Conservation (phyloP, 2,888 invertebrate genomes). For the Macropis europaea region DNA sequence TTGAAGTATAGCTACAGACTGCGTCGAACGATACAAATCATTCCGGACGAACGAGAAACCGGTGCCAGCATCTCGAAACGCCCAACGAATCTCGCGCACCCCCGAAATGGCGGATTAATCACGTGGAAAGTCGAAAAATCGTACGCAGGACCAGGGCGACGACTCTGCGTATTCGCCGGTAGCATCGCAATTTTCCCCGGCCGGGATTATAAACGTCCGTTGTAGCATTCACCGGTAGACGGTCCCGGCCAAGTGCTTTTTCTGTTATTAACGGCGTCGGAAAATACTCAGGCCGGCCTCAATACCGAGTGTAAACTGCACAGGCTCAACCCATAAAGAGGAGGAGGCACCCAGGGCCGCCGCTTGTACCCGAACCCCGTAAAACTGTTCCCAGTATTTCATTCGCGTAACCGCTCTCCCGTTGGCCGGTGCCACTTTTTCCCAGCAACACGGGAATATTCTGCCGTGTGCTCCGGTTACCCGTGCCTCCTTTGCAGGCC, state of each 20-base stretch:
- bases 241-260: constrained; percentile 40
- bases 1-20: too few relatives aligned
- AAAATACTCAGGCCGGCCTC: constrained; percentile 40
- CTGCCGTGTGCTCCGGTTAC: constrained; percentile 25
- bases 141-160: too few relatives aligned
- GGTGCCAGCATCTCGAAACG: too few relatives aligned
- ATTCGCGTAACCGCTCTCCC: constrained; percentile 36
- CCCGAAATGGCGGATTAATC: too few relatives aligned
- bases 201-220: constrained; percentile 45
- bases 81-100: too few relatives aligned
- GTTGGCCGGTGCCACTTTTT: constrained; percentile 29
- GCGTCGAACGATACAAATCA: too few relatives aligned
- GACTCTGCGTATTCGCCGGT: too few relatives aligned
- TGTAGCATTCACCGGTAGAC: constrained; percentile 31
- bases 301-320: constrained; percentile 52
- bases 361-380: constrained; percentile 12
- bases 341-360: constrained; percentile 22
- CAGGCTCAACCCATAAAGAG: constrained; percentile 46
- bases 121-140: too few relatives aligned
- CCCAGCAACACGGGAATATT: constrained; percentile 24
- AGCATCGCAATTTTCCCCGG: constrained; percentile 15
- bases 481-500: constrained; percentile 25
- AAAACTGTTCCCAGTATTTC: constrained; percentile 54
- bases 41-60: too few relatives aligned
- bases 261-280: constrained; percentile 56